Conservation (phyloP, 1,140 invertebrate genomes). For the Neotoxoptera formosana region DNA sequence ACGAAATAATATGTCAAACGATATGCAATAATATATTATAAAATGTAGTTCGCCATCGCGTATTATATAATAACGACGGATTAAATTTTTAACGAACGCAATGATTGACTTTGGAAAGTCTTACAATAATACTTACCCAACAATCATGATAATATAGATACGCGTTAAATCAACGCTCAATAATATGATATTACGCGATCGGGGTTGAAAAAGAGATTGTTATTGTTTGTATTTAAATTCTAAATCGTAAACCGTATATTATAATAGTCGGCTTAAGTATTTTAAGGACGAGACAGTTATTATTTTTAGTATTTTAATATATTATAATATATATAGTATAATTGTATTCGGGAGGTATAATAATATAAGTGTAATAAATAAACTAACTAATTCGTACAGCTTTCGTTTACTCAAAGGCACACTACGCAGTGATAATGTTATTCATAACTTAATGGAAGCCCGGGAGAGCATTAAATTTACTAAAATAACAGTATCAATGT, state of each 20-base stretch:
- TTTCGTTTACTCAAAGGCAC: neutral
- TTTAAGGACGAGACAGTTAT: neutral
- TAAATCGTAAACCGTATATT: neutral
- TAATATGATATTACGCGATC: neutral
- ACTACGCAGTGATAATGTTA: slow-evolving; percentile 37
- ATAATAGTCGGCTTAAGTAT: neutral
- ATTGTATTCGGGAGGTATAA: neutral
- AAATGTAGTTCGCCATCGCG: neutral
- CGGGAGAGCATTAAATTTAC: slow-evolving; percentile 38
- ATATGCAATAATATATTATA: neutral
- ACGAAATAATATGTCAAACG: neutral
- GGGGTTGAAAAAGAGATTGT: neutral
- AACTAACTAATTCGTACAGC: slow-evolving; percentile 25
- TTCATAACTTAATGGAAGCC: slow-evolving; percentile 38
- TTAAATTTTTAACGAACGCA: neutral
- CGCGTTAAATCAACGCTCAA: neutral
- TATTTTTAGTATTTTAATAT: slow-evolving; percentile 20
- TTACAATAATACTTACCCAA: neutral
- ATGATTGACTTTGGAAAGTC: neutral
- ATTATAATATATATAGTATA: too few species aligned
- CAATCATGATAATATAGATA: too few species aligned
- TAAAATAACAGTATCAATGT: slow-evolving; percentile 26
- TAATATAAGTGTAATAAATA: slow-evolving; percentile 49
- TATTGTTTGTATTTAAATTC: neutral
- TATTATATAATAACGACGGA: neutral